Percentiles rank a stretch among this genome's conserved stretches.
Conservation (phyloP, 2,113 vertebrate genomes). For the Malurus alboscapulatus region DNA sequence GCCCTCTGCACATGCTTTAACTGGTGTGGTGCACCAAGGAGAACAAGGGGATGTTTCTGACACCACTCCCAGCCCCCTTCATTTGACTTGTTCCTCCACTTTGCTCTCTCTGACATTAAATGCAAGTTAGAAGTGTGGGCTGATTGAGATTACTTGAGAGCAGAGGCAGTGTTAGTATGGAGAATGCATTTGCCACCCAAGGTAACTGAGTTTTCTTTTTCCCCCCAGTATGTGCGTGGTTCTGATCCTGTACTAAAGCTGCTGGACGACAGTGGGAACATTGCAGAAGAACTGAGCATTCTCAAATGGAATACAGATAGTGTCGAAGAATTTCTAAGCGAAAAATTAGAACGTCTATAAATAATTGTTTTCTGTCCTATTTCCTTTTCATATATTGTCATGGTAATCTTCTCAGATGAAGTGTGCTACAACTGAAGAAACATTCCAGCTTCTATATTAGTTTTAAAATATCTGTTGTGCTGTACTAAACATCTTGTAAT, state of each 20-base stretch:
- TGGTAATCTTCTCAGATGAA: conserved; percentile 49
- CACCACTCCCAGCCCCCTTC: not conserved
- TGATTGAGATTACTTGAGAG: not conserved
- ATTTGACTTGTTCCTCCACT: not conserved
- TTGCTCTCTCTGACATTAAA: not conserved
- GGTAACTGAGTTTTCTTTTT: not conserved
- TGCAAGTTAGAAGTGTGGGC: not conserved
- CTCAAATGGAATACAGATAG: conserved; percentile 99
- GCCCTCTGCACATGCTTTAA: not conserved
- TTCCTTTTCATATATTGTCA: conserved; percentile 17
- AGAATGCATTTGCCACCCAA: not conserved
- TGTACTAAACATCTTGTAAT: conserved; percentile 43
- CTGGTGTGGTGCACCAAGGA: not conserved
- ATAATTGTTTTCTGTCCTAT: conserved; percentile 17
- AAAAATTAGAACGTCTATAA: conserved; percentile 93
- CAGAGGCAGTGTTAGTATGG: not conserved
- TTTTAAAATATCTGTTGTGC: conserved; percentile 23
- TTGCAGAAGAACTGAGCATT: conserved; percentile 97
- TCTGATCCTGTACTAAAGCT: conserved; percentile 98
- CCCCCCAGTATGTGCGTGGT: conserved; percentile 90
- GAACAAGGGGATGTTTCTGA: not conserved
- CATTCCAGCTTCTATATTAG: conserved; percentile 32
- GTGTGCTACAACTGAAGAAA: conserved; percentile 17
- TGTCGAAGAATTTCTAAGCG: conserved; percentile 96
- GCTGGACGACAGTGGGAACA: conserved; percentile 97